A percentile compares a stretch with the other conserved stretches of the same genome.
Conservation (phyloP, 2,888 invertebrate species). For the Cryptus armator region DNA sequence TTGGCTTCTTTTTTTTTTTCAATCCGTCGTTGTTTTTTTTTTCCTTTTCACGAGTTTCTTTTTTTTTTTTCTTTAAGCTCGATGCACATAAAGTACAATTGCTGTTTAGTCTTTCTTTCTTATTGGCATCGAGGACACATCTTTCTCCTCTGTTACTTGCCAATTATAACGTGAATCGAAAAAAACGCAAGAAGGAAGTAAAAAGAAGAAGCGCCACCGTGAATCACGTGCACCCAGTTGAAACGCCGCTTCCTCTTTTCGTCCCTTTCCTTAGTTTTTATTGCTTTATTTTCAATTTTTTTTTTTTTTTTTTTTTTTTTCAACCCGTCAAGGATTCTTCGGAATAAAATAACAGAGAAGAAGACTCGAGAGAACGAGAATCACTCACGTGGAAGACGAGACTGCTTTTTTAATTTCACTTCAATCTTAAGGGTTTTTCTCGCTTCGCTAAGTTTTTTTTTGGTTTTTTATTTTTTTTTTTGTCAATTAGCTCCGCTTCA, state of each 20-base stretch:
- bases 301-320: not conserved
- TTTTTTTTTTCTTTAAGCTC: conserved; percentile 35
- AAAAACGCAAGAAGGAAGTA: not conserved
- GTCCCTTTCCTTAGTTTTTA: not conserved
- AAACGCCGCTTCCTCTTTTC: conserved; percentile 1
- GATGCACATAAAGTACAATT: conserved; percentile 46
- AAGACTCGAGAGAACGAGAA: not conserved
- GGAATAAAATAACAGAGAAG: conserved; percentile 20
- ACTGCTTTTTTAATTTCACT: not conserved
- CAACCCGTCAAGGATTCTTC: not conserved
- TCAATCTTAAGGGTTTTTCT: conserved; percentile 10
- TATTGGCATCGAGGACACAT: conserved; percentile 24
- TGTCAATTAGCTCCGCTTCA: conserved; percentile 23
- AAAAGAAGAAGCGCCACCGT: not conserved
- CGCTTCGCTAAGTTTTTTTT: conserved; percentile 38
- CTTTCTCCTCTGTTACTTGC: conserved; percentile 15
- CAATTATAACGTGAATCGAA: conserved; percentile 42
- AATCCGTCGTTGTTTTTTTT: conserved; percentile 28
- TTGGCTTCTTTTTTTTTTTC: conserved; percentile 59
- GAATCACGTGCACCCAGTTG: conserved; percentile 10
- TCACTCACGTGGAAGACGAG: not conserved
- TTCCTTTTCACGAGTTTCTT: not conserved
- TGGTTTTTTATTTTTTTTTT: no score
- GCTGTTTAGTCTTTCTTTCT: conserved; percentile 41
- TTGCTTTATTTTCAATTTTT: not conserved